phyloP scores from a whole-genome alignment of 2,797 vertebrate genomes.

The Phataginus tricuspis region DNA sequence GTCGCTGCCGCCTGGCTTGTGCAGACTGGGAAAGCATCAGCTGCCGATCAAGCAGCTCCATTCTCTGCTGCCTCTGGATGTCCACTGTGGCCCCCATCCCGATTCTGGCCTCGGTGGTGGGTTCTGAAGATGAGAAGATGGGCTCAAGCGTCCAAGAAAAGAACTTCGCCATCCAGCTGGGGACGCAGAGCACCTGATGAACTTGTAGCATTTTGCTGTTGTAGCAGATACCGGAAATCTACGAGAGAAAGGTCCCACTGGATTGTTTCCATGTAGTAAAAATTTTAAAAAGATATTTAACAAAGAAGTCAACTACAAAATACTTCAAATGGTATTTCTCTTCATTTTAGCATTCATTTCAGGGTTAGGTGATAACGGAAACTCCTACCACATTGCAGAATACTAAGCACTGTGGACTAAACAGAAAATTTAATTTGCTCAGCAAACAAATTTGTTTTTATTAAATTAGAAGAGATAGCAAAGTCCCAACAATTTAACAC shows the following conservation, averaged over 20 bases:
- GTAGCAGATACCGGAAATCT: constrained; percentile 95
- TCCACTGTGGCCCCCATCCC: constrained; percentile 99
- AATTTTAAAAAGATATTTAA: neutral
- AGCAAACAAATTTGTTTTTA: neutral
- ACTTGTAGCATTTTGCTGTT: constrained; percentile 88
- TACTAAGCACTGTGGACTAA: neutral
- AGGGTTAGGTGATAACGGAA: neutral
- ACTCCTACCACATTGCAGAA: neutral
- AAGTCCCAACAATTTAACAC: neutral
- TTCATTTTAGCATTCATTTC: neutral
- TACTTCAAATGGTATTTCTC: neutral
- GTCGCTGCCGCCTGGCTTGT: constrained; percentile 90
- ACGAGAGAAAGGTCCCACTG: constrained; percentile 72
- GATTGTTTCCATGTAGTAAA: neutral
- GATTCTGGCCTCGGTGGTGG: constrained; percentile 89
- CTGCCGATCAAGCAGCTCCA: constrained; percentile 95
- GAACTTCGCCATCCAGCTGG: constrained; percentile 89
- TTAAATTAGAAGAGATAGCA: neutral
- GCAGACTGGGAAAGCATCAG: constrained; percentile 94
- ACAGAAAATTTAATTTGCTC: neutral
- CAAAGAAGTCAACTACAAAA: neutral
- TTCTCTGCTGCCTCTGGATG: constrained; percentile 96
- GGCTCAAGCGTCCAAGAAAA: constrained; percentile 92
- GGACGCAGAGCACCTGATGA: constrained; percentile 90
- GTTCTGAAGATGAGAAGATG: constrained; percentile 92